Evolutionary conservation across 1,140 invertebrate species (phyloP), one percentile per base, ranked within the genome.

Genomic region (Caerostris extrusa): DNA sequence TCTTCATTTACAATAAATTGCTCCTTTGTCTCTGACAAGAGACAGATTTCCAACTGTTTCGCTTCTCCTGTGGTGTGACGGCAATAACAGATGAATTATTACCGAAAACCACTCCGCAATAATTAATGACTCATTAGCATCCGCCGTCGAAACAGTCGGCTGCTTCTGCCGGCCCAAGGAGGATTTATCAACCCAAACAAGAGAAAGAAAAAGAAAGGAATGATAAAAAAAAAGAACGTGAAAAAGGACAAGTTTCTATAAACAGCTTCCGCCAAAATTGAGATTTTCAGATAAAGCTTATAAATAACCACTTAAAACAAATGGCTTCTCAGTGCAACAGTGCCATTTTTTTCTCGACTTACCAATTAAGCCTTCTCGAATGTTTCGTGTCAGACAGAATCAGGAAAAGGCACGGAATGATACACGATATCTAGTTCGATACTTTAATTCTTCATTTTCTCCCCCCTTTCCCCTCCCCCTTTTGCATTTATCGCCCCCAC

Each of bases 271-370:
- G 50, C 10, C 82, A 56, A 83, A 83, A 83, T 83, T 83, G 82
- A 83, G 82, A 83, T 83, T 83, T 83, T 55, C 4, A 83, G 82
- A 83, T 83, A 83, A 83, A 83, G 17, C 82, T 83, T 83, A 83
- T 58, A 83, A 83, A 83, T 83, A 83, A 83, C 56, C 82, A 83
- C 82, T 83, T 83, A 83, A n/a, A 83, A 83, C 56, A 56, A 83
- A 83, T 58, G 56, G 82, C 56, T 83, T 58, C 56, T 19, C 55
- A 57, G 17, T 10, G 71, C 71, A 64, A 64, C 61, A 14, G 71
- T n/a, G 6, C 82, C 56, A 83, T 83, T 55, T 3, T 19, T 55
- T 83, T 83, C 82, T 57, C 55, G 55, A 19, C 82, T 56, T n/a
- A 57, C 82, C 82, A 83, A 83, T 83, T 83, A 83, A 83, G 82